Conservation (phyloP, 2,888 invertebrate species). For the Sarcophaga carnaria region DNA sequence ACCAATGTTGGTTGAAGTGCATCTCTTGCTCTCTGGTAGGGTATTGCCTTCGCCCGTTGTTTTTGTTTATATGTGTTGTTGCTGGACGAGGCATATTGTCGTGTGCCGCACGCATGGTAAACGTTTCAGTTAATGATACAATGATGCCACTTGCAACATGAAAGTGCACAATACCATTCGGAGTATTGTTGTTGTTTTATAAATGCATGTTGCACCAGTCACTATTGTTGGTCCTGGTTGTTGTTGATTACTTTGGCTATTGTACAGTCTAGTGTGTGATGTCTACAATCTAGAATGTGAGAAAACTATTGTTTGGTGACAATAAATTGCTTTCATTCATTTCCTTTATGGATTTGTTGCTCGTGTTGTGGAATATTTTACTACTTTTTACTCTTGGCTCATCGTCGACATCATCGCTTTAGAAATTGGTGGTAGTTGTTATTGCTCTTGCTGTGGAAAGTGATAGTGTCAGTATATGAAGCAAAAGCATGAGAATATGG, state of each 20-base stretch:
- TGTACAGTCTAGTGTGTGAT: neutral
- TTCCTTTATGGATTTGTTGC: conserved; percentile 33
- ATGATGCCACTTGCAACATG: too few relatives aligned
- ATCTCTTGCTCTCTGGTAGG: neutral
- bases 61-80: neutral
- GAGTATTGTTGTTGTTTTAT: neutral
- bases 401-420: conserved; percentile 4
- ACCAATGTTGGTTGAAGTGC: neutral
- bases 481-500: neutral
- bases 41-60: neutral
- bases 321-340: conserved; percentile 67
- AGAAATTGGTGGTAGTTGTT: neutral
- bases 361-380: neutral
- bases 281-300: conserved; percentile 42
- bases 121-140: too few relatives aligned
- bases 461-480: conserved; percentile 2
- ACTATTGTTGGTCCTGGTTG: conserved; percentile 14
- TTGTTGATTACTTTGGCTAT: neutral
- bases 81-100: too few relatives aligned
- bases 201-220: neutral
- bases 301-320: conserved; percentile 63
- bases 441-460: neutral
- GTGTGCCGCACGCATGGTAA: too few relatives aligned
- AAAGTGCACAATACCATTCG: neutral
- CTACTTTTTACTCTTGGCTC: neutral